Evolutionary conservation across 35 echinoderm and acorn worm genomes (phyloP).

Genomic region (Ptychodera flava): DNA sequence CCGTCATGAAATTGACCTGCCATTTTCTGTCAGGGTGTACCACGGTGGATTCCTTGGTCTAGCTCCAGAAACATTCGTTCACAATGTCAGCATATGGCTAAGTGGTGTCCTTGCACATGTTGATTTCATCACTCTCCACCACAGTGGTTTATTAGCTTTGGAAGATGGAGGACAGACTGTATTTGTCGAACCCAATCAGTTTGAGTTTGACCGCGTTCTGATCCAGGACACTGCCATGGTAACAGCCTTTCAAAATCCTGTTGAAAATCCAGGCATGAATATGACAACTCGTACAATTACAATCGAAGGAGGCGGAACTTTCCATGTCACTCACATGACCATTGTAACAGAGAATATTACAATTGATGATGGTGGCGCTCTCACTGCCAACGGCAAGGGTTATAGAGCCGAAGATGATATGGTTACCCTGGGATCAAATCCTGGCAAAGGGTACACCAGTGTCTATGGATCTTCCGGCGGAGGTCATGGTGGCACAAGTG

Average conservation of each 20-base stretch:
- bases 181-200: slow-evolving; percentile 36
- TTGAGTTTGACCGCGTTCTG: slow-evolving; percentile 40
- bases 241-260: slow-evolving; percentile 39
- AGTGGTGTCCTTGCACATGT: slow-evolving; percentile 62
- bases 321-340: slow-evolving; percentile 44
- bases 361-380: slow-evolving; percentile 79
- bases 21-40: slow-evolving; percentile 73
- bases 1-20: slow-evolving; percentile 78
- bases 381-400: slow-evolving; percentile 50
- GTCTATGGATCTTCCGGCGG: slow-evolving; percentile 62
- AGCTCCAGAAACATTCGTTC: slow-evolving; percentile 70
- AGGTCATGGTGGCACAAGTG: slow-evolving; percentile 78
- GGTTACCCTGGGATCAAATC: slow-evolving; percentile 23
- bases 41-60: slow-evolving; percentile 66
- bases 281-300: slow-evolving; percentile 32
- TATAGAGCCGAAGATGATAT: slow-evolving; percentile 33
- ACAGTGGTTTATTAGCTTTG: slow-evolving; percentile 68
- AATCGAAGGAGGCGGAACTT: slow-evolving; percentile 67
- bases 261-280: slow-evolving; percentile 54
- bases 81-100: slow-evolving; percentile 83
- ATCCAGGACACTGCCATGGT: slow-evolving; percentile 59
- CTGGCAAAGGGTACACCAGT: slow-evolving; percentile 45
- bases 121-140: slow-evolving; percentile 49
- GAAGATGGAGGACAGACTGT: slow-evolving; percentile 63
- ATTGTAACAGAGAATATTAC: slow-evolving; percentile 61